Conservation (phyloP, 1,140 invertebrate genomes). For the Vanessa atalanta region DNA sequence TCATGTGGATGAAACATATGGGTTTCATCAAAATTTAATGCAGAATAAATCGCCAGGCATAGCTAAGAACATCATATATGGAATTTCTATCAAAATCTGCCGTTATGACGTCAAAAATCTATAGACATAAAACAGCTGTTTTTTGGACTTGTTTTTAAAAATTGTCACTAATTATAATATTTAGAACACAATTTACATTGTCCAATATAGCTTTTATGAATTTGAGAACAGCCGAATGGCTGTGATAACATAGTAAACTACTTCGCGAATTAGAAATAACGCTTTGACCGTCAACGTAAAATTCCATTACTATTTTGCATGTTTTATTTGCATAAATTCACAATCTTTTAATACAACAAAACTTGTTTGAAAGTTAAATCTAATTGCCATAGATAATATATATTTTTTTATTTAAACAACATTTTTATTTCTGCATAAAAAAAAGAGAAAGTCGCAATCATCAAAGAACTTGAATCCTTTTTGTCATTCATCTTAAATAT, state of each 20-base stretch:
- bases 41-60: no score
- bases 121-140: no score
- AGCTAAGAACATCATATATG: no score
- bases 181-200: no score
- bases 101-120: no score
- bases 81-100: no score
- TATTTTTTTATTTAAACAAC: neutral
- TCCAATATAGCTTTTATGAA: no score
- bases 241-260: neutral
- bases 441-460: neutral
- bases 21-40: no score
- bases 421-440: neutral
- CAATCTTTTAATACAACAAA: slow-evolving; percentile 12
- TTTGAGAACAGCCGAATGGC: no score
- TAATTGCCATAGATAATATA: slow-evolving; percentile 5
- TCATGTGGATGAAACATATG: no score
- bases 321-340: slow-evolving; percentile 25
- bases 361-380: slow-evolving; percentile 24
- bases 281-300: slow-evolving; percentile 11
- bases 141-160: no score
- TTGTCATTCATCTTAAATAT: neutral
- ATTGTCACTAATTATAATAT: no score
- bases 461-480: neutral
- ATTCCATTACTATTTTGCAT: slow-evolving; percentile 13
- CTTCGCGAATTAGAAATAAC: slow-evolving; percentile 5